Percentiles rank a stretch among this genome's conserved stretches.
These are phyloP conservation scores for Scalopus aquaticus DNA, from an alignment of 2,113 vertebrate species.

Conservation along the genomic window DNA sequence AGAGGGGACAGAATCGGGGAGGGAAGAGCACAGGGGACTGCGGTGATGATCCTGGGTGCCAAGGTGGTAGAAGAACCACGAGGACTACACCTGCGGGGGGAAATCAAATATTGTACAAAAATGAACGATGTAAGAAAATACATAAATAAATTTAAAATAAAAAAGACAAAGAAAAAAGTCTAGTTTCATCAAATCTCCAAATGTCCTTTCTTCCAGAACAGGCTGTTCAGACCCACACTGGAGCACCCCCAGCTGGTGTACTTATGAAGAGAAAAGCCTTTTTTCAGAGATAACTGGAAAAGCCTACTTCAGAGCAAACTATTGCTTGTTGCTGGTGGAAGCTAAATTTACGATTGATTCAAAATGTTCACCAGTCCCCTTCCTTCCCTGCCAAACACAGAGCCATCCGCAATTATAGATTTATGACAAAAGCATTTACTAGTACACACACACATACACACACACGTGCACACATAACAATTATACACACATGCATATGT, in stretches of 20 bases:
- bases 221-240: not conserved
- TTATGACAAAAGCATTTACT: constrained; percentile 12
- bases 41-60: no score
- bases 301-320: constrained; percentile 29
- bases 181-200: not conserved
- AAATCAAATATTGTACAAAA: no score
- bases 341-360: constrained; percentile 32
- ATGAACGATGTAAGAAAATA: no score
- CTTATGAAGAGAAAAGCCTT: not conserved
- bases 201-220: not conserved
- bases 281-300: not conserved
- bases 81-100: no score
- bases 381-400: not conserved
- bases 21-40: no score
- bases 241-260: not conserved
- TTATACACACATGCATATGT: no score
- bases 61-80: no score
- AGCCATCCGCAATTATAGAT: not conserved
- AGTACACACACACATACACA: not conserved
- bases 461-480: not conserved
- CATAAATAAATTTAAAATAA: not conserved
- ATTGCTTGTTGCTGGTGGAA: not conserved
- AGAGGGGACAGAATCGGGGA: no score
- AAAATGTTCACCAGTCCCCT: not conserved
- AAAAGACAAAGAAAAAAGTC: constrained; percentile 11